phyloP scores from a whole-genome alignment of 2,888 invertebrate genomes.

The Cataglyphis cursor region DNA sequence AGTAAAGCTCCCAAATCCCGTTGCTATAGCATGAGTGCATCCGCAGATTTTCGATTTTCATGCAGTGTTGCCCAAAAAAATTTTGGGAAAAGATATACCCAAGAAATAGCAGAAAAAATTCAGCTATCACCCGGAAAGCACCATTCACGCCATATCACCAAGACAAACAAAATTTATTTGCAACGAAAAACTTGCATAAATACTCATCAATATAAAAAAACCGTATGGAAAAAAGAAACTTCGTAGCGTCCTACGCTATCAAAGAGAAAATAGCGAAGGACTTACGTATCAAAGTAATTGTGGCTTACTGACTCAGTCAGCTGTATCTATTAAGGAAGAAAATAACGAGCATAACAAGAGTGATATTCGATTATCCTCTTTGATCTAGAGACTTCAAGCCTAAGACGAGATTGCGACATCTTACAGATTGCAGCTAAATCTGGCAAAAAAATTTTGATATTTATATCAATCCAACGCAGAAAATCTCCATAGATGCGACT shows the following conservation, averaged over 20 bases:
- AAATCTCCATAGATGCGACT: neutral
- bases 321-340: too few relatives aligned
- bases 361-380: neutral
- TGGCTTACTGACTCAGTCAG: too few relatives aligned
- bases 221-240: neutral
- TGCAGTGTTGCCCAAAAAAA: neutral
- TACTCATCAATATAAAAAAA: too few relatives aligned
- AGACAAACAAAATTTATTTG: too few relatives aligned
- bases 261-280: too few relatives aligned
- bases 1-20: neutral
- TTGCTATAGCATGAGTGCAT: neutral
- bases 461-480: neutral
- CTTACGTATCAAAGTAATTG: too few relatives aligned
- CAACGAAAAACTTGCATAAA: too few relatives aligned
- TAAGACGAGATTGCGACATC: neutral
- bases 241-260: too few relatives aligned
- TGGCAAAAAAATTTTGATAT: neutral
- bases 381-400: conserved; percentile 1
- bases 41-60: neutral
- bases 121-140: neutral
- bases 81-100: neutral
- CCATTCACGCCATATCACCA: neutral
- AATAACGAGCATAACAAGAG: too few relatives aligned
- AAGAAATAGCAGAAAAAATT: neutral
- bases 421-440: conserved; percentile 6